phyloP scores from a whole-genome alignment of 30 jellyfish, hydroid and myxozoan genomes.

The Rhopilema esculentum region DNA sequence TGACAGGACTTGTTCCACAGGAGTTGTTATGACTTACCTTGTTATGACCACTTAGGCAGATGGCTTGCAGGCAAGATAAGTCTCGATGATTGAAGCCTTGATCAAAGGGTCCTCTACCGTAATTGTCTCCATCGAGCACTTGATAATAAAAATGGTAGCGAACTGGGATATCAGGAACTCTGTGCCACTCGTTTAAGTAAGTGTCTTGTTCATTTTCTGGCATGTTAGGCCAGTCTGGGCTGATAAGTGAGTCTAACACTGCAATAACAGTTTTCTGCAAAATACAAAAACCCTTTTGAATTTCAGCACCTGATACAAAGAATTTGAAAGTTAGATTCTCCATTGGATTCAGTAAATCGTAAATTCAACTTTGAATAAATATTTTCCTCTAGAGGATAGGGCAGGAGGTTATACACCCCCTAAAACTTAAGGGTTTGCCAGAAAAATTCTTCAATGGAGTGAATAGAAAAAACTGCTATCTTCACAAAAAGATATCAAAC shows the following conservation, averaged over 20 bases:
- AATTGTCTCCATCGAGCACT: constrained; percentile 86
- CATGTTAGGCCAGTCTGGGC: constrained; percentile 96
- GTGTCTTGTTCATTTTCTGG: constrained; percentile 73
- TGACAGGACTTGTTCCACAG: too few species aligned
- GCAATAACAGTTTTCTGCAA: constrained; percentile 88
- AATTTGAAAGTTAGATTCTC: neutral
- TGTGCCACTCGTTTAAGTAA: constrained; percentile 74
- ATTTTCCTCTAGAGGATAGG: too few species aligned
- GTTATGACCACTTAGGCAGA: constrained; percentile 61
- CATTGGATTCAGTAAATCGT: too few species aligned
- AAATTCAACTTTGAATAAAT: too few species aligned
- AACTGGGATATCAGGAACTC: constrained; percentile 86
- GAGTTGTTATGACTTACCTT: too few species aligned
- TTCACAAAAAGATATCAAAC: too few species aligned
- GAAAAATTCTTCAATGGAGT: too few species aligned
- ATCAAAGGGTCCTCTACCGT: constrained; percentile 71
- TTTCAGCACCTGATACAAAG: neutral
- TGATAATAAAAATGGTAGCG: constrained; percentile 87
- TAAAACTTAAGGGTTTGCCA: too few species aligned
- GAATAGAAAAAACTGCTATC: too few species aligned
- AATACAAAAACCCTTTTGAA: neutral
- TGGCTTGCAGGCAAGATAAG: constrained; percentile 75
- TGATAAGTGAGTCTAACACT: constrained; percentile 78
- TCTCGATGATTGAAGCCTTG: constrained; percentile 67
- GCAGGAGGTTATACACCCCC: too few species aligned